phyloP scores from a whole-genome alignment of 2,113 vertebrate genomes.

The Phalacrocorax carbo region DNA sequence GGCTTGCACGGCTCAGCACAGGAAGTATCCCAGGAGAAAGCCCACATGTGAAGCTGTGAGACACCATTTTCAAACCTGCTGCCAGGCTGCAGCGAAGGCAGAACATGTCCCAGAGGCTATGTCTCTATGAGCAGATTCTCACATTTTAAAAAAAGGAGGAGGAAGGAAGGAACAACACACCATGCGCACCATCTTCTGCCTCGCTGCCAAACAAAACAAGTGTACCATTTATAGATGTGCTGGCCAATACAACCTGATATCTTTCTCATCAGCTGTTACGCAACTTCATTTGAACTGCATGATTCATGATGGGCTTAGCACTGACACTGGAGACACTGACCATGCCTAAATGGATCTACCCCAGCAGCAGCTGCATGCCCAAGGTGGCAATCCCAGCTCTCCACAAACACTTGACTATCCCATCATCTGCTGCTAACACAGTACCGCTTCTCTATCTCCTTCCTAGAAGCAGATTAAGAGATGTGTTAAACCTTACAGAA shows the following conservation, averaged over 20 bases:
- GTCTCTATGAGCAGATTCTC: neutral
- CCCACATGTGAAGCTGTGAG: neutral
- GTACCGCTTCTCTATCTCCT: neutral
- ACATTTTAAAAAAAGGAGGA: neutral
- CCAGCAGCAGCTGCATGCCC: neutral
- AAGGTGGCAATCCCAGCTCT: neutral
- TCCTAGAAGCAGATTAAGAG: neutral
- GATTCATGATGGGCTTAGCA: neutral
- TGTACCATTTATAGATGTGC: neutral
- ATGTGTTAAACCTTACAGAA: neutral
- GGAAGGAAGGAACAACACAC: neutral
- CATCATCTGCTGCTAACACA: neutral
- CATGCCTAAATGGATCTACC: neutral
- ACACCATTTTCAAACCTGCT: neutral
- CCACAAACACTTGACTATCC: neutral
- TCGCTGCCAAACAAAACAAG: neutral
- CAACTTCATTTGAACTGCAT: neutral
- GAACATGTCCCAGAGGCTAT: neutral
- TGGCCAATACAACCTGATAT: neutral
- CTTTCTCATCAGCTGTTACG: neutral
- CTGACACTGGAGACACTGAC: neutral
- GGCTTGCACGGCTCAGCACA: neutral
- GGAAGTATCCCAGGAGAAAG: neutral
- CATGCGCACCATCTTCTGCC: neutral
- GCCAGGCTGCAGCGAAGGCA: neutral